Conservation (phyloP, 2,797 vertebrate species). For the Esox lucius region DNA sequence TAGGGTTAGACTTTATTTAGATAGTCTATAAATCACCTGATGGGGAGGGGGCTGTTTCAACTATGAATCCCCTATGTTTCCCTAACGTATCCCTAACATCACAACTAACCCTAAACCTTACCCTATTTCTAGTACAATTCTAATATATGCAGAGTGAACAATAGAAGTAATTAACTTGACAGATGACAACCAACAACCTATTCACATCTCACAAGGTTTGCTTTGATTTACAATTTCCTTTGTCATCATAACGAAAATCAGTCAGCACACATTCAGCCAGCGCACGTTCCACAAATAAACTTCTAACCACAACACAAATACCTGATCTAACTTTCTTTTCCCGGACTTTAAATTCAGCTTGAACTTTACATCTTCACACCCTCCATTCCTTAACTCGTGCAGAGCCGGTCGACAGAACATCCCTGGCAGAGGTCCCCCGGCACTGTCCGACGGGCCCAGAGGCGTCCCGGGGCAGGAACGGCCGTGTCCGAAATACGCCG, state of each 20-base stretch:
- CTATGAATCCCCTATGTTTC: too few relatives aligned
- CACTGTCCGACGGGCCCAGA: constrained; percentile 5
- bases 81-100: too few relatives aligned
- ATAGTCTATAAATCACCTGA: neutral
- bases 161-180: neutral
- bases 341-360: neutral
- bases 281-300: too few relatives aligned
- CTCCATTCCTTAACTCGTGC: neutral
- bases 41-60: too few relatives aligned
- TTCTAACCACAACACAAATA: neutral
- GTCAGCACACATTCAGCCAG: neutral
- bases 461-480: constrained; percentile 5
- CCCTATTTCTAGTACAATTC: too few relatives aligned
- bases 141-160: neutral
- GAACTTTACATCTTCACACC: neutral
- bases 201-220: neutral
- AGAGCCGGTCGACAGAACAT: constrained; percentile 4
- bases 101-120: neutral
- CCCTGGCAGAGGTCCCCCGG: neutral
- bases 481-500: neutral
- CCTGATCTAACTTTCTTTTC: neutral
- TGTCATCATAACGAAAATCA: too few relatives aligned
- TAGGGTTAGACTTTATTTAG: neutral
- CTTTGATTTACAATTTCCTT: too few relatives aligned
- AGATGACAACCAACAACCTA: too few relatives aligned